Percentiles rank a stretch among this genome's conserved stretches.
phyloP scores from a whole-genome alignment of 1,140 invertebrate genomes.

The Bombus affinis region DNA sequence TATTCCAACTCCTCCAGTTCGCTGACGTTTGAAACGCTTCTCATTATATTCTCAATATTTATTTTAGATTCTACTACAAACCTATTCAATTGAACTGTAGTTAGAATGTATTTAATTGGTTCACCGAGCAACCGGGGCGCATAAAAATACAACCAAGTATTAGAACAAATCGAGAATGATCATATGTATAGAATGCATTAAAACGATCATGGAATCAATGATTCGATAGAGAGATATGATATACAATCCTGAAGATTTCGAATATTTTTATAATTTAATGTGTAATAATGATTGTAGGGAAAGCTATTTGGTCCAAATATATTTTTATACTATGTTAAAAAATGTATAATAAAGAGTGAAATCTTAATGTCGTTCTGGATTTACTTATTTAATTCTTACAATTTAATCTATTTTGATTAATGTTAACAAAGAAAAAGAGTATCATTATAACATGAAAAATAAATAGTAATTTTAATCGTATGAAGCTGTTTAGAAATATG shows the following conservation, averaged over 20 bases:
- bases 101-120: background rate
- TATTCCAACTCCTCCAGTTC: background rate
- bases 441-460: background rate
- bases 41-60: constrained; percentile 15
- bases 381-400: too few relatives aligned
- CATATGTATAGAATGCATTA: background rate
- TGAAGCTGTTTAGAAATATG: too few relatives aligned
- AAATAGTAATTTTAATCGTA: background rate
- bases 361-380: too few relatives aligned
- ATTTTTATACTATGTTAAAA: background rate
- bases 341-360: background rate
- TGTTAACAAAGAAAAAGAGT: background rate
- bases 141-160: background rate
- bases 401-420: too few relatives aligned
- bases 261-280: background rate
- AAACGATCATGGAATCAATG: too few relatives aligned
- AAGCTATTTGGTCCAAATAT: background rate
- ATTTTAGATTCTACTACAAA: constrained; percentile 42
- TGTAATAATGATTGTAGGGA: constrained; percentile 31
- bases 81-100: background rate
- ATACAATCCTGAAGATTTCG: background rate
- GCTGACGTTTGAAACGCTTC: background rate
- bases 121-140: background rate
- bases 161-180: background rate
- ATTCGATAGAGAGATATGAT: background rate